phyloP scores from a whole-genome alignment of 2,797 vertebrate genomes.

The Arrhamphus sclerolepis region DNA sequence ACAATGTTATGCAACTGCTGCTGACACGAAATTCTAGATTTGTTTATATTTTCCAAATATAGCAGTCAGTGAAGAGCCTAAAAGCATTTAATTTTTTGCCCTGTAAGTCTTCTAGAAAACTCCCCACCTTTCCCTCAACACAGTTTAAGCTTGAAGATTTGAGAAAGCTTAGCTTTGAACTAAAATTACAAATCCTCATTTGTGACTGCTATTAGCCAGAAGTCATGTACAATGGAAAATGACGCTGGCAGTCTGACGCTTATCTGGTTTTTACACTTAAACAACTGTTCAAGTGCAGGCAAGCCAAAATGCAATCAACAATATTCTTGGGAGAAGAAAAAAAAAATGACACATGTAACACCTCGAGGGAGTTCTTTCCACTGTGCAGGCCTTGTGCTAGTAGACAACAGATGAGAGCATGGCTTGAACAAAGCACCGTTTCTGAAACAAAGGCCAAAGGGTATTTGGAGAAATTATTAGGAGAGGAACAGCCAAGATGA shows the following conservation, averaged over 20 bases:
- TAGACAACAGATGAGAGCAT: conserved; percentile 35
- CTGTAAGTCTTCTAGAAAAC: too few species aligned
- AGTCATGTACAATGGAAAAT: conserved; percentile 13
- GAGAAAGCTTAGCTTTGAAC: neutral
- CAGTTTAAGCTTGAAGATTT: neutral
- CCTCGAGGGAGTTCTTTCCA: conserved; percentile 43
- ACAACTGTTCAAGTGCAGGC: conserved; percentile 20
- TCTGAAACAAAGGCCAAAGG: conserved; percentile 30
- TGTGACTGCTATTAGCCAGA: neutral
- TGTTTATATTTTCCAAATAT: too few species aligned
- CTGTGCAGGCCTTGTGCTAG: conserved; percentile 21
- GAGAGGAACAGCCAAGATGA: conserved; percentile 25
- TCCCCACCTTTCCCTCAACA: too few species aligned
- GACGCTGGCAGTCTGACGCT: conserved; percentile 23
- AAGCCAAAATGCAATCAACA: conserved; percentile 68
- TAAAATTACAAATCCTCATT: neutral
- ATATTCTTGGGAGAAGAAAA: conserved; percentile 25
- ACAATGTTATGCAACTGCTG: too few species aligned
- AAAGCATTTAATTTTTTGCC: too few species aligned
- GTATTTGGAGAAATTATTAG: conserved; percentile 14
- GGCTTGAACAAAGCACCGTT: conserved; percentile 19
- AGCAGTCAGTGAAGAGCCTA: too few species aligned
- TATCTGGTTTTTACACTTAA: conserved; percentile 24
- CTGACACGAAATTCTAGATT: too few species aligned
- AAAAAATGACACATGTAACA: conserved; percentile 13